Percentiles rank a stretch among this genome's conserved stretches.
These are phyloP conservation scores for Drosophila affinis DNA, from an alignment of 2,888 invertebrate genomes.

Conservation along the genomic window DNA sequence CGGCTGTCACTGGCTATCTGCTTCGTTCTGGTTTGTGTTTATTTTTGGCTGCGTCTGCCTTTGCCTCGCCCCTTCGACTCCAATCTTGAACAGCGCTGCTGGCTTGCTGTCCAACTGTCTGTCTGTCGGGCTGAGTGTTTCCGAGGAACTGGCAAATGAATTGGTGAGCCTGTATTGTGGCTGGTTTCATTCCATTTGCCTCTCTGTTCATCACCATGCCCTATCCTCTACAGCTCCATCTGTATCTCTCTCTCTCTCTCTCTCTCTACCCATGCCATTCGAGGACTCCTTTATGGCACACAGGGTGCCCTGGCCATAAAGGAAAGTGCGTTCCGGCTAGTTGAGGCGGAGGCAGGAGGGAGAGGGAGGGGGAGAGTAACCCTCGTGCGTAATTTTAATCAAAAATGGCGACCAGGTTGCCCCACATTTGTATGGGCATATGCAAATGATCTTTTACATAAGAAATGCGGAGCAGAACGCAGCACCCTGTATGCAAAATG, in stretches of 20 bases:
- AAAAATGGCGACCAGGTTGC: conserved; percentile 16
- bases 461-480: conserved; percentile 9
- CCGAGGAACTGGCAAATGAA: conserved; percentile 60
- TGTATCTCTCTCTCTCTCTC: conserved; percentile 16
- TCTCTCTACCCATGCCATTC: too few species aligned
- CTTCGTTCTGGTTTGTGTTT: neutral
- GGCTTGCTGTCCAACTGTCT: neutral
- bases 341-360: conserved; percentile 17
- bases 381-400: conserved; percentile 33
- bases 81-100: conserved; percentile 10
- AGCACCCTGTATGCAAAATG: conserved; percentile 15
- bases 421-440: conserved; percentile 20
- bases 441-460: conserved; percentile 27
- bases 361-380: conserved; percentile 2
- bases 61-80: conserved; percentile 30
- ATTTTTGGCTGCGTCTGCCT: conserved; percentile 33
- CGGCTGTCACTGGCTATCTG: conserved; percentile 10
- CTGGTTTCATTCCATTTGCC: conserved; percentile 4
- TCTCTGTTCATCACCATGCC: neutral
- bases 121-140: conserved; percentile 18
- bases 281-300: neutral
- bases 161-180: conserved; percentile 45
- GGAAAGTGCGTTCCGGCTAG: conserved; percentile 36
- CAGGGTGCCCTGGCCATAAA: conserved; percentile 59
- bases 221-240: conserved; percentile 8